Evolutionary conservation across 2,888 invertebrate species (phyloP), one percentile per base, ranked within the genome.

Genomic region (Zeuzera pyrina): DNA sequence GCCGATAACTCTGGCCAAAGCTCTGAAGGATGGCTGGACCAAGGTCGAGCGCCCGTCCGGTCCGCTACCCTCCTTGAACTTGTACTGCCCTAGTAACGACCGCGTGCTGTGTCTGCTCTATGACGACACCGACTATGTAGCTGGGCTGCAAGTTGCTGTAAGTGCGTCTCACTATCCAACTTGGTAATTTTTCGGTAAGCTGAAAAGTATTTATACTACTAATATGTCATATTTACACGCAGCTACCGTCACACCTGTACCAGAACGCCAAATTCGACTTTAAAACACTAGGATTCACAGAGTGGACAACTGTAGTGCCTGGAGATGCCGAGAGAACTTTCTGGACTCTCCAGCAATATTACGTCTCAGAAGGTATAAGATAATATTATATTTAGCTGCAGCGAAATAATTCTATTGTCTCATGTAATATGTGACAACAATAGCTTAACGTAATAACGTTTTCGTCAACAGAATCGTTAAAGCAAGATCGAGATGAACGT

Each of bases 281-380:
- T 56, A 12, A 25, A 3, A 38, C 31, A 1, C 56, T 49, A 32
- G 65, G 67, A 2, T 53, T 41, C 34, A 36, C 36, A 1, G 34
- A 44, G 34, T 55, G 52, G 52, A 40, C 31, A 3, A 42, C 44
- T 7, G 39, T 41, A 1, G 30, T 35, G n/a, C 27, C 45, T 16
- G 49, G 47, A 6, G 35, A 35, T 7, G 10, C 34, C 3, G 28
- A 25, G 13, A 33, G 15, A 5, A 39, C 29, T 3, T 51, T 48
- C 29, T 56, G 42, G 45, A 48, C 50, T 2, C 31, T 41, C 1
- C 44, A 47, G 1, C 41, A 48, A 12, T 61, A 47, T 35, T 53
- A 52, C 29, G 39, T 52, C 3, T 52, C 49, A 16, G 47, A 47
- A 33, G 55, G 59, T 59, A 48, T n/a, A n/a, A n/a, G n/a, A n/a